These are phyloP conservation scores for Tuta absoluta DNA, from an alignment of 2,888 invertebrate species.

Conservation along the genomic window DNA sequence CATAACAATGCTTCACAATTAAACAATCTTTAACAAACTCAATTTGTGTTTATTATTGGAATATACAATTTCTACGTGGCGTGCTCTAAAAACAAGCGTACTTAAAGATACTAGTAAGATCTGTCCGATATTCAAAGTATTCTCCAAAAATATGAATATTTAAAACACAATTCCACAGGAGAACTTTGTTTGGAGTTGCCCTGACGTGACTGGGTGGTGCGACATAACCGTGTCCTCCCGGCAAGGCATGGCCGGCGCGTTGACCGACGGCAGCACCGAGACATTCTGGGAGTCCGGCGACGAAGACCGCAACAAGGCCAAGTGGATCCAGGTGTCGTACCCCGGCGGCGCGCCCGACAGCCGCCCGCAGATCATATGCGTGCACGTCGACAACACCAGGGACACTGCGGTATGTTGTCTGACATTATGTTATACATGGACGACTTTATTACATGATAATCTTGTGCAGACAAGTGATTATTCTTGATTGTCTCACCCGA, in stretches of 20 bases:
- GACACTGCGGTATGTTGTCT: constrained; percentile 90
- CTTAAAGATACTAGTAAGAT: too few species aligned
- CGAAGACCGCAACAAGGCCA: constrained; percentile 96
- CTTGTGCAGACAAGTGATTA: too few species aligned
- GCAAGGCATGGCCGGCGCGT: constrained; percentile 95
- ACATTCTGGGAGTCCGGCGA: constrained; percentile 99
- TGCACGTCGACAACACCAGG: constrained; percentile 97
- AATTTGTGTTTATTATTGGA: too few species aligned
- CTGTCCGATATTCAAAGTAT: too few species aligned
- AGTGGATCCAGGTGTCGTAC: constrained; percentile 85
- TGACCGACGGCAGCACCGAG: constrained; percentile 96
- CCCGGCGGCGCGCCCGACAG: constrained; percentile 71
- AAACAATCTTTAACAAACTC: too few species aligned
- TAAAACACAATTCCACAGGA: constrained; percentile 45
- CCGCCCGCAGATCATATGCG: constrained; percentile 87
- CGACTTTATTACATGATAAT: too few species aligned
- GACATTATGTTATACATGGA: too few species aligned
- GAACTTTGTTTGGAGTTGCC: constrained; percentile 83
- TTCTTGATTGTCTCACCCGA: too few species aligned
- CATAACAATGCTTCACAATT: too few species aligned
- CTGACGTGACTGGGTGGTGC: constrained; percentile 87
- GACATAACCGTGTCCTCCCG: constrained; percentile 95
- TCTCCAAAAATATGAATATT: too few species aligned
- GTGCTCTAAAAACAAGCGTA: too few species aligned
- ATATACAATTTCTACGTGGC: too few species aligned